Evolutionary conservation across 2,797 vertebrate species (phyloP).

Genomic region (Sebastes steindachneri): DNA sequence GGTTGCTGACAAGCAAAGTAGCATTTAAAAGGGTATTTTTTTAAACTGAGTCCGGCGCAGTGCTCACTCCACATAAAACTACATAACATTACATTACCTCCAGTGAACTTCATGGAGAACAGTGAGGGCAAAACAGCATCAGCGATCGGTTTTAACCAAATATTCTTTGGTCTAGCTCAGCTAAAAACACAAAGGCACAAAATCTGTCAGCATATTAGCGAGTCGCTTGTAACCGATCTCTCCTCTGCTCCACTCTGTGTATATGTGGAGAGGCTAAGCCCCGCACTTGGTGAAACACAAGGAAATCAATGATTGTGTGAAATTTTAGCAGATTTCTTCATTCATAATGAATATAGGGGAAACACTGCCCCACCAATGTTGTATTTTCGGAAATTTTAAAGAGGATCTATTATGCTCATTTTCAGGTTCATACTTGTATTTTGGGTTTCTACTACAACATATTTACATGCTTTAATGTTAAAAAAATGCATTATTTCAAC

Average conservation of each 20-base stretch:
- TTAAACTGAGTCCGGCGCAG: background rate
- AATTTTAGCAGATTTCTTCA: background rate
- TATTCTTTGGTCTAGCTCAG: background rate
- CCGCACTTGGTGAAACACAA: rapidly evolving
- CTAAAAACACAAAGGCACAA: background rate
- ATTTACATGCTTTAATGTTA: no score
- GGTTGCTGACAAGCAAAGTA: background rate
- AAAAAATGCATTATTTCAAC: no score
- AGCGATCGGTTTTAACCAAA: background rate
- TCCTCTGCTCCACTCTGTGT: no score
- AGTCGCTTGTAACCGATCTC: background rate
- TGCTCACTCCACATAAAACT: background rate
- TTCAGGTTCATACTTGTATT: no score
- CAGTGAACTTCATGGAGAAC: background rate
- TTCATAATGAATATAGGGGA: background rate
- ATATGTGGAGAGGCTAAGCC: background rate
- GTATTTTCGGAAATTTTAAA: background rate
- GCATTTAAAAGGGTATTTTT: background rate
- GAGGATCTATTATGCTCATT: no score
- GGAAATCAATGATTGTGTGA: background rate
- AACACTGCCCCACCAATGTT: background rate
- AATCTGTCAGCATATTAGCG: background rate
- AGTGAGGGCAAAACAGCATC: background rate
- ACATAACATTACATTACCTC: background rate
- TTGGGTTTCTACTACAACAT: no score